Base-by-base conservation (phyloP, 2,888 invertebrate genomes). In the Epistrophella euchroma region DNA sequence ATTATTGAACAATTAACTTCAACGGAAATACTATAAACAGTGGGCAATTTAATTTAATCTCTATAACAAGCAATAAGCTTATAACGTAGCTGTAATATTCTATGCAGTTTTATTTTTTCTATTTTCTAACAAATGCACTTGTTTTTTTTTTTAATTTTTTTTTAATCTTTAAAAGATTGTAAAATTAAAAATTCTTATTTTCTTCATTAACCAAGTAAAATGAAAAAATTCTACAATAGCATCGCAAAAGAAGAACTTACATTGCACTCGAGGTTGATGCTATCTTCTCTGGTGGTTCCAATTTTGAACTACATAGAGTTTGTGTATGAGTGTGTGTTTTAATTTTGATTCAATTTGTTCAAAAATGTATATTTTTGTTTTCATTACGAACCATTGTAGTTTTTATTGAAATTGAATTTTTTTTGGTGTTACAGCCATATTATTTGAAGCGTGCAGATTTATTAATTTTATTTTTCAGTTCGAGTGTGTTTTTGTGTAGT, bases 231-330 rank as follows among this genome's bases (percentile, higher is more conserved):
- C 86, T 86, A 82, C 56, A 71, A 52, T 52, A 74, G 86, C 86
- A 82, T 86, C 82, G 62, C 77, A 77, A 82, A 87, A 88, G 84
- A 82, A 79, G 87, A 88, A 90, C 90, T 90, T 90, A 90, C 90
- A 89, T 90, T 89, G 90, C 89, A 83, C 90, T 89, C 81, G 90
- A 89, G 88, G 89, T 89, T 88, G 90, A 89, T 88, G 89, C 88
- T 87, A 89, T 89, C 88, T 90, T 90, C 89, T 90, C 90, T 84
- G 89, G 89, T 88, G 89, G 89, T 89, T 90, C 90, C 90, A 90
- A 89, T 89, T 90, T 90, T 86, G 90, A 90, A 89, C 90, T 90
- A 88, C 66, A 66, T 66, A 66, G 47, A 32, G 45, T 43, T 64
- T 17, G 11, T 47, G 66, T 47, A 11, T 47, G 15, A 47, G 17